phyloP scores from a whole-genome alignment of 2,797 vertebrate species.

The Lateolabrax maculatus region DNA sequence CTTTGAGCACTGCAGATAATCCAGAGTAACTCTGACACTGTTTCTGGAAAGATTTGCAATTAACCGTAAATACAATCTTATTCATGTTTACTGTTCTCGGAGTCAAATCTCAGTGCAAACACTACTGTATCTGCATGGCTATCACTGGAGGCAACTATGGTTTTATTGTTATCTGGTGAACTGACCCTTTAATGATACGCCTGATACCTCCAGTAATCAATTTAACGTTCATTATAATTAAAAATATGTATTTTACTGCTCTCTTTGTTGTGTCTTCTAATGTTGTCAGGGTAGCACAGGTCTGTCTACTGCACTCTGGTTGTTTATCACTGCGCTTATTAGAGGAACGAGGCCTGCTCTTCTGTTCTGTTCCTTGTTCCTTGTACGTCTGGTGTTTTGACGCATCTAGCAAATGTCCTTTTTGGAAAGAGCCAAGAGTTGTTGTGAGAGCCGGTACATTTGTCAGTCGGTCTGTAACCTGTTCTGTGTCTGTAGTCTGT shows the following conservation, averaged over 20 bases:
- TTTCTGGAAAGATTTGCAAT: too few relatives aligned
- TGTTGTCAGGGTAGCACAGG: background rate
- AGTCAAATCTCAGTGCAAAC: background rate
- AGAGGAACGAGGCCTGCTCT: background rate
- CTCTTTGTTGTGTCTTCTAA: background rate
- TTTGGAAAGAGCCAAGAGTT: background rate
- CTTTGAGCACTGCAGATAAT: background rate
- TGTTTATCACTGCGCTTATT: background rate
- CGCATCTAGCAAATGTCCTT: background rate
- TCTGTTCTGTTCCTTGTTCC: too few relatives aligned
- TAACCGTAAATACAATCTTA: background rate
- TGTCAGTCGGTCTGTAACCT: slow-evolving; percentile 7
- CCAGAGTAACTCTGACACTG: background rate
- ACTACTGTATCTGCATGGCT: background rate
- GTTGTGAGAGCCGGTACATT: slow-evolving; percentile 22
- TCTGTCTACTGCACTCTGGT: background rate
- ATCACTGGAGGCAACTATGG: background rate
- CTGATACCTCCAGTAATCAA: background rate
- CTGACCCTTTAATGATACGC: background rate
- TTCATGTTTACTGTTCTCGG: background rate
- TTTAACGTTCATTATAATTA: background rate
- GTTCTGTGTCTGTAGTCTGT: slow-evolving; percentile 45
- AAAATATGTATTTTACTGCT: background rate
- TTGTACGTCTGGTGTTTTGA: background rate
- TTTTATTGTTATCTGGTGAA: background rate